Conservation (phyloP, 2,888 invertebrate genomes). For the Hypomecis punctinalis region DNA sequence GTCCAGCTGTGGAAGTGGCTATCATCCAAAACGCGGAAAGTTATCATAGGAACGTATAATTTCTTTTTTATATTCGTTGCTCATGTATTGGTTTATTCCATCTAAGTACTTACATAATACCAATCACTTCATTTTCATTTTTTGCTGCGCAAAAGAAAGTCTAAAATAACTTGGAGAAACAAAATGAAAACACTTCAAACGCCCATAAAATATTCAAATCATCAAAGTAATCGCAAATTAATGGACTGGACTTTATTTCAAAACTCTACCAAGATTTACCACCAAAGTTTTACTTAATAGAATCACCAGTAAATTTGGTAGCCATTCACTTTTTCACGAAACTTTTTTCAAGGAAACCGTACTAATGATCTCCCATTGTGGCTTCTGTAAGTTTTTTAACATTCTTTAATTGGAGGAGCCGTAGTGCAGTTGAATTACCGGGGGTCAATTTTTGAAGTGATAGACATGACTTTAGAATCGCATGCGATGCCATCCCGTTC, state of each 20-base stretch:
- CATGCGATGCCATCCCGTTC: too few species aligned
- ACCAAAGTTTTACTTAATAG: slow-evolving; percentile 59
- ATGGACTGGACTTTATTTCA: slow-evolving; percentile 54
- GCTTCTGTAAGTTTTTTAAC: slow-evolving; percentile 62
- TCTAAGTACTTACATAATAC: too few species aligned
- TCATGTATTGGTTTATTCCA: too few species aligned
- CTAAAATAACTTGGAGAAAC: neutral
- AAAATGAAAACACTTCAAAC: slow-evolving; percentile 15
- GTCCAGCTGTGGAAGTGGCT: too few species aligned
- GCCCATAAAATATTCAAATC: slow-evolving; percentile 38
- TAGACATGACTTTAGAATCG: too few species aligned
- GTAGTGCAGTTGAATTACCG: slow-evolving; percentile 47
- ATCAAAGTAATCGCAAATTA: slow-evolving; percentile 49
- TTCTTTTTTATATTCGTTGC: too few species aligned
- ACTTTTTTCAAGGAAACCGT: slow-evolving; percentile 49
- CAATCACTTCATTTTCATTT: too few species aligned
- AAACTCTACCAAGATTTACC: slow-evolving; percentile 56
- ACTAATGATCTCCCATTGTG: slow-evolving; percentile 68
- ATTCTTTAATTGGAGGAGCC: slow-evolving; percentile 59
- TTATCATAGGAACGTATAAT: too few species aligned
- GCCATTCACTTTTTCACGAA: slow-evolving; percentile 54
- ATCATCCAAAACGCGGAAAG: too few species aligned
- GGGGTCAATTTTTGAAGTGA: slow-evolving; percentile 8
- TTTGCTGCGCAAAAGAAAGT: neutral
- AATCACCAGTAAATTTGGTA: slow-evolving; percentile 69